Evolutionary conservation across 2,797 vertebrate genomes (phyloP).

Genomic region (Gila robusta): DNA sequence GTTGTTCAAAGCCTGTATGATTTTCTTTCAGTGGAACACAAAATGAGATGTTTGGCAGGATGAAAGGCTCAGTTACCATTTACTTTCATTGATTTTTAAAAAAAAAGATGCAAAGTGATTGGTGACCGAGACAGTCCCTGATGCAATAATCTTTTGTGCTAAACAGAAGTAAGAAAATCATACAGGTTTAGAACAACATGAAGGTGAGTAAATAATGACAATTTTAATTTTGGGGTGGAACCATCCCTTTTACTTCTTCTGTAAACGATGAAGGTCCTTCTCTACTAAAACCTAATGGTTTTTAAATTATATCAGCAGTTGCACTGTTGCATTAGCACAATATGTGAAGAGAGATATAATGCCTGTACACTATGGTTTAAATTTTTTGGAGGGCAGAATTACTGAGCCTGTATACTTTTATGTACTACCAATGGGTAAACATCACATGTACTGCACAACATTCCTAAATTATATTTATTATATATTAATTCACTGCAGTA

Average conservation of each 20-base stretch:
- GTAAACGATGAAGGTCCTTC: background rate
- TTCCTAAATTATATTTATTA: background rate
- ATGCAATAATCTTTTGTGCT: background rate
- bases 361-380: background rate
- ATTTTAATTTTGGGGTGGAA: background rate
- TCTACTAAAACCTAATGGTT: slow-evolving; percentile 23
- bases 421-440: background rate
- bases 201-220: background rate
- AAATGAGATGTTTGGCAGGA: background rate
- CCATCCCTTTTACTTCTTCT: background rate
- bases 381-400: background rate
- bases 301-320: slow-evolving; percentile 28
- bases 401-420: slow-evolving; percentile 17
- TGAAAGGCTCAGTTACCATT: background rate
- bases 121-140: background rate
- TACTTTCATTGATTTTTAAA: background rate
- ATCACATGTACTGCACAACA: background rate
- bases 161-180: background rate
- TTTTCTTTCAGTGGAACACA: background rate
- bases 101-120: background rate
- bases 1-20: background rate
- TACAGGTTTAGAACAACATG: background rate
- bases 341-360: slow-evolving; percentile 15
- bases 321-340: background rate
- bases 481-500: background rate